Base-by-base conservation (phyloP, 2,797 vertebrate genomes). In the Pseudochaenichthys georgianus region DNA sequence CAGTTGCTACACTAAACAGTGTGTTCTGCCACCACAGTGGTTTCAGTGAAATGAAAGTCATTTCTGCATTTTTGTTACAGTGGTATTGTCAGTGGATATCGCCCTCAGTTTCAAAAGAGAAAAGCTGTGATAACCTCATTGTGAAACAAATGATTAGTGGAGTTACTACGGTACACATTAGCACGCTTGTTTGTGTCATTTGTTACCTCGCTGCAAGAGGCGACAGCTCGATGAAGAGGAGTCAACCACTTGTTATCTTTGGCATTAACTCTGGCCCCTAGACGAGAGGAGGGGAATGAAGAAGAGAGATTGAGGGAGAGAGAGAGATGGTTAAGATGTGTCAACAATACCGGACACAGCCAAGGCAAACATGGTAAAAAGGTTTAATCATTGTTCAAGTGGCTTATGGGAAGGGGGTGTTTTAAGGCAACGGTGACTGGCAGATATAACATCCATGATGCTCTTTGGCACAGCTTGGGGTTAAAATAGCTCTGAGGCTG, bases 161-260 rank as follows among this genome's bases (percentile, higher is more conserved):
- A 60, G 12, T 38, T 17, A 34, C 13, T 3, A 42, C 28, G 63
- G 17, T 15, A 51, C 9, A 73, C 11, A 73, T 55, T 88, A 81
- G 43, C 51, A 75, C 34, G 43, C 53, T 55, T 65, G 70, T 75
- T 55, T 70, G 54, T 73, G 64, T 61, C 54, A 73, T 48, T 51
- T 23, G 89, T 91, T 98, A 99, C 98, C 98, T 99, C 98, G 85
- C 97, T 98, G 93, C 98, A 97, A 83, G 98, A 99, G 82, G 98
- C 98, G 86, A 98, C 97, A 84, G 98, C 98, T 93, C 98, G 95
- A 87, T 99, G 98, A 92, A 99, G 96, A 94, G 98, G 98, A 94
- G 97, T 99, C 93, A 99, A 95, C 98, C 98, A 99, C 95, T 98
- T 98, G 95, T 96, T 98, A 93, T 99, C 98, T 99, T 99, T 99